phyloP scores from a whole-genome alignment of 1,140 invertebrate genomes.

The Meloidogyne chitwoodi region DNA sequence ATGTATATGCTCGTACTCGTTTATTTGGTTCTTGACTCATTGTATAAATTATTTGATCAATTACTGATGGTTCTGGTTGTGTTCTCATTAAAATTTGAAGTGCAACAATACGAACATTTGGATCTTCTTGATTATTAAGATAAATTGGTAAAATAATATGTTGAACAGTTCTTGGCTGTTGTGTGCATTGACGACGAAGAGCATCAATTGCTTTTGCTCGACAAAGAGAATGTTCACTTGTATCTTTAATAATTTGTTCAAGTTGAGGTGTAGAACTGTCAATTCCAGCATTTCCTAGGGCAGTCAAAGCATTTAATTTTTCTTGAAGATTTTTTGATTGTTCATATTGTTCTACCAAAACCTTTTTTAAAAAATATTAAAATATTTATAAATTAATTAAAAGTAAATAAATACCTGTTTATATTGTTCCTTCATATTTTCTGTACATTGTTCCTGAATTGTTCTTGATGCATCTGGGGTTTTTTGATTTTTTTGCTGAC shows the following conservation, averaged over 20 bases:
- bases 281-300: constrained; percentile 42
- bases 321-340: constrained; percentile 35
- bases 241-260: constrained; percentile 36
- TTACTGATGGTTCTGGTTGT: constrained; percentile 18
- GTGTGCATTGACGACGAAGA: constrained; percentile 29
- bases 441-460: constrained; percentile 32
- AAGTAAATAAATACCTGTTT: constrained; percentile 13
- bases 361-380: constrained; percentile 17
- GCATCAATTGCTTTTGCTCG: constrained; percentile 34
- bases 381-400: not conserved
- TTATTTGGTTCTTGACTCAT: constrained; percentile 32
- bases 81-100: constrained; percentile 41
- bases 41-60: constrained; percentile 33
- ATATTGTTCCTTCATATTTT: constrained; percentile 37
- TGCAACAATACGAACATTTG: constrained; percentile 44
- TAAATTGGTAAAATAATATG: constrained; percentile 42
- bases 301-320: constrained; percentile 40
- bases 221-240: constrained; percentile 25
- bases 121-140: constrained; percentile 32
- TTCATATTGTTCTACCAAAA: constrained; percentile 30
- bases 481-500: constrained; percentile 21
- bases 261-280: constrained; percentile 37
- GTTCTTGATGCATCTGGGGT: constrained; percentile 6
- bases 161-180: constrained; percentile 37
- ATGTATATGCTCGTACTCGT: constrained; percentile 42